Evolutionary conservation across 2,113 vertebrate species (phyloP).

Genomic region (Phaethornis superciliosus): DNA sequence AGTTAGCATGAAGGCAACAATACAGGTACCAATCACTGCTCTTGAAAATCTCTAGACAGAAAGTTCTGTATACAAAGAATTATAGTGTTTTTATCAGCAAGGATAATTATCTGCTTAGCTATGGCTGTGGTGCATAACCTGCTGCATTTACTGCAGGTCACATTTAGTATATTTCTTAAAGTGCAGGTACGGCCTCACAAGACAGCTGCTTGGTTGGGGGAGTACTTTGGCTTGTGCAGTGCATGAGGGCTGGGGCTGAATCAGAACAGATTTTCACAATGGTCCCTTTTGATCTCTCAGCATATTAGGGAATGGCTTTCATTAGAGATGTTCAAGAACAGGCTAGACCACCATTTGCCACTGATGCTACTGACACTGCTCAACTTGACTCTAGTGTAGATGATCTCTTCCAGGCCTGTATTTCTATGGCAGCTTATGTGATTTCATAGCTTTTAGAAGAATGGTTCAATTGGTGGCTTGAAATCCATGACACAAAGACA

Average conservation of each 20-base stretch:
- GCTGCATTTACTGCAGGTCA: not conserved
- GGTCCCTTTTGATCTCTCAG: conserved; percentile 18
- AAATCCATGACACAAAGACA: not conserved
- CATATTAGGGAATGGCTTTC: conserved; percentile 31
- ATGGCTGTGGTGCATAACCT: not conserved
- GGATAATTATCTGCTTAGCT: not conserved
- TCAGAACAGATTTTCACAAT: not conserved
- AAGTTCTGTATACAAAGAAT: too few species aligned
- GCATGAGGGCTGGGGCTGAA: not conserved
- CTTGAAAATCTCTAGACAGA: too few species aligned
- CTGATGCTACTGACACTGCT: not conserved
- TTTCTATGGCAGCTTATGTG: not conserved
- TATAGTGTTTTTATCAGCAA: too few species aligned
- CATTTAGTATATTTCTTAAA: not conserved
- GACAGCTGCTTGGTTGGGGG: not conserved
- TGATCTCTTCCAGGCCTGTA: conserved; percentile 9
- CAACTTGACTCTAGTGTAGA: not conserved
- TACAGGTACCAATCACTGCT: too few species aligned
- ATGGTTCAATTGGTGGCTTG: not conserved
- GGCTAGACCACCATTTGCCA: conserved; percentile 40
- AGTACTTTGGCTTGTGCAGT: not conserved
- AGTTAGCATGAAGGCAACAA: too few species aligned
- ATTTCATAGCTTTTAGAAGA: conserved; percentile 7
- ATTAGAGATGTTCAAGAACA: conserved; percentile 16
- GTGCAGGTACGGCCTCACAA: not conserved